Evolutionary conservation across 2,797 vertebrate species (phyloP).

Genomic region (Psittacula derbiana): DNA sequence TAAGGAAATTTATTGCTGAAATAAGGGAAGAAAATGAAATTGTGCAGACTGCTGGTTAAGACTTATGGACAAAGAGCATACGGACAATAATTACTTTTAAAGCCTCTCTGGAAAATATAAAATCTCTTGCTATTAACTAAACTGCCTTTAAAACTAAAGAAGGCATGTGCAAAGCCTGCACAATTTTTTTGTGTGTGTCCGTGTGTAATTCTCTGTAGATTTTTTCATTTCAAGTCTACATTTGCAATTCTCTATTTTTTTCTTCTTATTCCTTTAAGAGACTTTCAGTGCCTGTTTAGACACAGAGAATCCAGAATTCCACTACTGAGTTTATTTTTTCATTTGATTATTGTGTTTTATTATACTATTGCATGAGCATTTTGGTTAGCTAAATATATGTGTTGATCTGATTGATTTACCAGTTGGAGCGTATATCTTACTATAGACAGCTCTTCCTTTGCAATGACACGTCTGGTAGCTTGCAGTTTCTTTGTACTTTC

Average conservation of each 20-base stretch:
- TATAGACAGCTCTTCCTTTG: neutral
- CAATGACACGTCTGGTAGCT: neutral
- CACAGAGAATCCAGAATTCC: neutral
- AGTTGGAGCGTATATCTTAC: neutral
- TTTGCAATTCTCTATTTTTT: neutral
- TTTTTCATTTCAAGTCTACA: neutral
- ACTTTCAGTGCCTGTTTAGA: neutral
- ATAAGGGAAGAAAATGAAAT: slow-evolving; percentile 53
- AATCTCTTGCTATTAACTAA: slow-evolving; percentile 31
- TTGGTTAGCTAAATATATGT: neutral
- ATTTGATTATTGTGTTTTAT: neutral
- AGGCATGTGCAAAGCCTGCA: neutral
- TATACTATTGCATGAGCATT: neutral
- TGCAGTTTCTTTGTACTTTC: neutral
- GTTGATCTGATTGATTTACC: neutral
- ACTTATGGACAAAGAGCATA: slow-evolving; percentile 38
- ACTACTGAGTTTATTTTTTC: neutral
- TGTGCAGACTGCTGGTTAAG: slow-evolving; percentile 7
- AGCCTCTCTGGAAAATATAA: slow-evolving; percentile 48
- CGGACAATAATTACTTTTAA: slow-evolving; percentile 55
- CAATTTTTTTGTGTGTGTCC: neutral
- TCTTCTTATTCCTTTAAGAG: neutral
- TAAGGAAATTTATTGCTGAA: slow-evolving; percentile 54
- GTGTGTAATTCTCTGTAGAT: neutral
- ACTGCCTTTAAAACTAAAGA: slow-evolving; percentile 7